Percentiles rank a stretch among this genome's conserved stretches.
Evolutionary conservation across 2,113 vertebrate species (phyloP).

Genomic region (Notarius quadriscutis): DNA sequence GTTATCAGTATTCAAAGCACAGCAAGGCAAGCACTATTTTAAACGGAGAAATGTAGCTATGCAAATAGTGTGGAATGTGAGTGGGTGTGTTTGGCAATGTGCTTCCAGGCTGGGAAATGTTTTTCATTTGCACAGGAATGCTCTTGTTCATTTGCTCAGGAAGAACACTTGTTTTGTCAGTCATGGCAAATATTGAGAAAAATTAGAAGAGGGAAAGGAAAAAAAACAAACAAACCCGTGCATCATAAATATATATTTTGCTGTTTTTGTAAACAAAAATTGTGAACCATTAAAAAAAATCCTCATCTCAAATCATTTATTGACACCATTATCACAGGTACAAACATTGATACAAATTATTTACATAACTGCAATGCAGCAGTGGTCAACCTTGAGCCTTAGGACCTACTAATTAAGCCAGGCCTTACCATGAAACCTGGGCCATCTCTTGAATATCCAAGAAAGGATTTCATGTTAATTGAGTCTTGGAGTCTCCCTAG

Average conservation of each 20-base stretch:
- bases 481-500: background rate
- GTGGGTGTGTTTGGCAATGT: constrained; percentile 48
- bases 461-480: background rate
- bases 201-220: too few species aligned
- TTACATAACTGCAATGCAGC: constrained; percentile 20
- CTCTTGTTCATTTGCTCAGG: constrained; percentile 20
- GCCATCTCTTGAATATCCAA: background rate
- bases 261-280: background rate
- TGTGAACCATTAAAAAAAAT: background rate
- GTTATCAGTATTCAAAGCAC: constrained; percentile 42
- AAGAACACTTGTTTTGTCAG: constrained; percentile 28
- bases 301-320: constrained; percentile 36
- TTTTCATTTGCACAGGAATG: constrained; percentile 70
- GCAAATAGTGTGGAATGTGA: constrained; percentile 55
- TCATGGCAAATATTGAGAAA: constrained; percentile 17
- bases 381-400: background rate
- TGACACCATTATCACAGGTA: constrained; percentile 32
- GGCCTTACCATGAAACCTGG: background rate
- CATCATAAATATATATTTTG: background rate
- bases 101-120: constrained; percentile 61
- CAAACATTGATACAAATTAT: constrained; percentile 47
- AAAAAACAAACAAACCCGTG: background rate
- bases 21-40: constrained; percentile 18
- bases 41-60: constrained; percentile 41
- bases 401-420: background rate